Base-by-base conservation (phyloP, 1,140 invertebrate species). In the Diorhabda carinulata region DNA sequence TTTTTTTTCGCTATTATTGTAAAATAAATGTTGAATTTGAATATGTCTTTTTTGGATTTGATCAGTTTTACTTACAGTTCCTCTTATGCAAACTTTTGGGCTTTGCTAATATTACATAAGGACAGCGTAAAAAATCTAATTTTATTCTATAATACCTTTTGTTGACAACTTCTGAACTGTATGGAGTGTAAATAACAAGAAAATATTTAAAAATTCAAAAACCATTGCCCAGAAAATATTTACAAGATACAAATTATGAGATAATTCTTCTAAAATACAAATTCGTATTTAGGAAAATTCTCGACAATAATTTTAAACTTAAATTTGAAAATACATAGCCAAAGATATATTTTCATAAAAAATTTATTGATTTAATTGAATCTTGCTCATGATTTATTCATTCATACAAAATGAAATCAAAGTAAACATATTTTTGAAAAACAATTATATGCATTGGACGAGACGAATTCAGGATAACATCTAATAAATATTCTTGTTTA, bases 91-190 rank as follows among this genome's bases (percentile, higher is more conserved):
- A 8, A 52, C 47, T 52, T 52, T 52, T 52, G 61, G 61, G 61
- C 43, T 62, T 43, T 10, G 63, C 52, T 64, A 64, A 57, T 47
- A 44, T 64, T 64, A 64, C 10, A 52, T 64, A 56, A 64, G 63
- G 56, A 64, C 63, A 64, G 63, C 63, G 63, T 64, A 64, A 44
- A 64, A 64, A 64, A 64, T 64, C 63, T 64, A 64, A 64, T 47
- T 64, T 44, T 64, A 60, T 60, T 25, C n/a, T 60, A 60, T 60
- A 60, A 60, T 64, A 25, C 25, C 40, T 64, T 64, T 41, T 44
- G 44, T 44, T 44, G 44, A 25, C 41, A 57, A 40, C 44, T n/a
- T 64, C 63, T 41, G 40, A 64, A 57, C 63, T 64, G 40, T 47
- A 64, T 64, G 7, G 41, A 57, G 44, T 40, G 45, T 57, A 56